phyloP scores from a whole-genome alignment of 2,113 vertebrate species.

The Numida meleagris region DNA sequence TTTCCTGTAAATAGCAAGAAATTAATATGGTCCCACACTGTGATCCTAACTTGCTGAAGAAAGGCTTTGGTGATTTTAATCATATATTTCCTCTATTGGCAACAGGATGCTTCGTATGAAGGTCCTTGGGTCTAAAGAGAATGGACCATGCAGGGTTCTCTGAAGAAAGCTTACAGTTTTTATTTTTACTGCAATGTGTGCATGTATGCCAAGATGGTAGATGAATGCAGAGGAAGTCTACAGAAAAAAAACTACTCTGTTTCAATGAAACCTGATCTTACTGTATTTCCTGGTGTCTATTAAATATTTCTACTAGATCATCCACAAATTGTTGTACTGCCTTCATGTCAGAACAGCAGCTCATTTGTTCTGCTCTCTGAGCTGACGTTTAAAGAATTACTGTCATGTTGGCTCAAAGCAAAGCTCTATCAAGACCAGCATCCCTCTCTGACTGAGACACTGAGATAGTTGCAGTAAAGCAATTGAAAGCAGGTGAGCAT shows the following conservation, averaged over 20 bases:
- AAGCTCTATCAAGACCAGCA: neutral
- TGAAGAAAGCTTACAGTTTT: neutral
- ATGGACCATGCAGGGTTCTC: fast-evolving
- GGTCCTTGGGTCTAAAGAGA: neutral
- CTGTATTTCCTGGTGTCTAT: neutral
- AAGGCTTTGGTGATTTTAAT: too few species aligned
- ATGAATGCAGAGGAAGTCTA: neutral
- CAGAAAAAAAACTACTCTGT: neutral
- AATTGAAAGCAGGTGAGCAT: neutral
- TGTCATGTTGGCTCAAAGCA: neutral
- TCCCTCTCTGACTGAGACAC: neutral
- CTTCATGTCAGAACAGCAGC: neutral
- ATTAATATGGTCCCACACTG: fast-evolving
- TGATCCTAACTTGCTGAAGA: neutral
- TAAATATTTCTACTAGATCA: neutral
- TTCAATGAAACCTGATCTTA: neutral
- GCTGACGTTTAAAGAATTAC: neutral
- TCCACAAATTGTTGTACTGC: neutral
- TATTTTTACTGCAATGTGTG: neutral
- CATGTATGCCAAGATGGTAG: neutral
- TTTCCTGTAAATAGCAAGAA: neutral
- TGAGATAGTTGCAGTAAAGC: neutral
- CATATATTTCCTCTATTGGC: neutral
- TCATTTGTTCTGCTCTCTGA: neutral
- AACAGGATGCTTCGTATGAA: neutral